Conservation (phyloP, 2,797 vertebrate genomes). For the Cetoscarus ocellatus region DNA sequence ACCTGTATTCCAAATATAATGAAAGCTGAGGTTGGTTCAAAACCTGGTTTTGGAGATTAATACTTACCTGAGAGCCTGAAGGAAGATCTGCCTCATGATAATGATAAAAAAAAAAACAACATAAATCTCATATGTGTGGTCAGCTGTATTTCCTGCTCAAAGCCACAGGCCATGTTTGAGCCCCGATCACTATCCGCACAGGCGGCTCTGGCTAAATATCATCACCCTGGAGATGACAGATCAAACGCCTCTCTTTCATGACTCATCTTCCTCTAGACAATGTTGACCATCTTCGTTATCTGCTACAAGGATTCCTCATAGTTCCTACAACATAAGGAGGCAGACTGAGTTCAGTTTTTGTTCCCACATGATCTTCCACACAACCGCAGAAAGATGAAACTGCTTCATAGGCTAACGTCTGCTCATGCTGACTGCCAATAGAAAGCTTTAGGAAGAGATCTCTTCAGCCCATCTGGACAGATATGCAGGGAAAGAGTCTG, state of each 20-base stretch:
- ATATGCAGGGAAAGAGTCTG: not conserved
- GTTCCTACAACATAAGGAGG: slow-evolving; percentile 17
- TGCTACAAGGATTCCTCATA: slow-evolving; percentile 8
- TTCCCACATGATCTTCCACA: not conserved
- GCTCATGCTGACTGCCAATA: slow-evolving; percentile 1
- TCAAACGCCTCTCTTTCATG: slow-evolving; percentile 23
- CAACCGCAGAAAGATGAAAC: not conserved
- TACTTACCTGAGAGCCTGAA: not conserved
- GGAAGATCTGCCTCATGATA: slow-evolving; percentile 2
- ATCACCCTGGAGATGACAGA: slow-evolving; percentile 30
- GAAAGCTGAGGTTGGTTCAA: not conserved
- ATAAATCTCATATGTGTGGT: slow-evolving; percentile 27
- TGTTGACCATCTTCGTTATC: slow-evolving; percentile 9
- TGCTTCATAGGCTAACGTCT: not conserved
- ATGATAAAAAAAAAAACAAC: not conserved
- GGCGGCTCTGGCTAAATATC: slow-evolving; percentile 40
- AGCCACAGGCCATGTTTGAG: slow-evolving; percentile 16
- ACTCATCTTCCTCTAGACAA: slow-evolving; percentile 1
- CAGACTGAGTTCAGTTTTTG: slow-evolving; percentile 10
- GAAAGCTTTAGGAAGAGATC: slow-evolving; percentile 2
- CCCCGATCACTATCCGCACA: slow-evolving; percentile 45
- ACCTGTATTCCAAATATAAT: too few species aligned
- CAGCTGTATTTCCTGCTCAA: slow-evolving; percentile 34
- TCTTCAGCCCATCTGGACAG: too few species aligned
- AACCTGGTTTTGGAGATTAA: slow-evolving; percentile 5